Evolutionary conservation across 2,113 vertebrate genomes (phyloP).

Genomic region (Vulpes lagopus): DNA sequence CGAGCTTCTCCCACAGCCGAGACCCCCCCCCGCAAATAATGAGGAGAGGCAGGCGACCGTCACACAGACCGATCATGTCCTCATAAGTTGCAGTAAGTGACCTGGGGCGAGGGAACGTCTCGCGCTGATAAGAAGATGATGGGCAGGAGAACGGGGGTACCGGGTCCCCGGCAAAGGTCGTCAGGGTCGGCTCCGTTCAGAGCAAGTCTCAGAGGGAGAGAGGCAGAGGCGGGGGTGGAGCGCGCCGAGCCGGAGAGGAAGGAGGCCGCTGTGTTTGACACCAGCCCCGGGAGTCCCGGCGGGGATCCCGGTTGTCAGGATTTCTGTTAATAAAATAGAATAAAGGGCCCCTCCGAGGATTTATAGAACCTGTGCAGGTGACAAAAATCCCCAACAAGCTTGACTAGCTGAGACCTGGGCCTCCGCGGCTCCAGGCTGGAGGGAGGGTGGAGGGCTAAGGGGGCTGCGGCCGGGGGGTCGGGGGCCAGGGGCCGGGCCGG

Average conservation of each 20-base stretch:
- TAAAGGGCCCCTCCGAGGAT: background rate
- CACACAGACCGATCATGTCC: background rate
- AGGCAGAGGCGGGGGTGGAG: background rate
- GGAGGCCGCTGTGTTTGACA: no score
- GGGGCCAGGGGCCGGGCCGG: no score
- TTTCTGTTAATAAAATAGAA: background rate
- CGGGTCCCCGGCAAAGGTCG: background rate
- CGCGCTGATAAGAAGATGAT: rapidly evolving
- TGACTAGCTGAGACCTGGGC: background rate
- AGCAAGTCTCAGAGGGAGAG: background rate
- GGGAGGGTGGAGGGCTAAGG: background rate
- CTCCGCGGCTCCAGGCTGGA: background rate
- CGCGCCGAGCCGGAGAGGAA: background rate
- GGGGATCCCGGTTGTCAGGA: background rate
- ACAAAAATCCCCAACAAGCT: background rate
- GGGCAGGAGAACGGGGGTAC: no score
- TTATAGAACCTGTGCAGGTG: background rate
- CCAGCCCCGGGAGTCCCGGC: rapidly evolving
- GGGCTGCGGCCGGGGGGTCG: no score
- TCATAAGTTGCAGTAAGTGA: background rate
- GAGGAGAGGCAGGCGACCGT: background rate
- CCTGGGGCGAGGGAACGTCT: background rate
- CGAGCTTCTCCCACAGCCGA: background rate
- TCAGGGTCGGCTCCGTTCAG: background rate
- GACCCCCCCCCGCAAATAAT: background rate